These are phyloP conservation scores for Sandelia bainsii DNA, from an alignment of 2,797 vertebrate genomes.

Conservation along the genomic window DNA sequence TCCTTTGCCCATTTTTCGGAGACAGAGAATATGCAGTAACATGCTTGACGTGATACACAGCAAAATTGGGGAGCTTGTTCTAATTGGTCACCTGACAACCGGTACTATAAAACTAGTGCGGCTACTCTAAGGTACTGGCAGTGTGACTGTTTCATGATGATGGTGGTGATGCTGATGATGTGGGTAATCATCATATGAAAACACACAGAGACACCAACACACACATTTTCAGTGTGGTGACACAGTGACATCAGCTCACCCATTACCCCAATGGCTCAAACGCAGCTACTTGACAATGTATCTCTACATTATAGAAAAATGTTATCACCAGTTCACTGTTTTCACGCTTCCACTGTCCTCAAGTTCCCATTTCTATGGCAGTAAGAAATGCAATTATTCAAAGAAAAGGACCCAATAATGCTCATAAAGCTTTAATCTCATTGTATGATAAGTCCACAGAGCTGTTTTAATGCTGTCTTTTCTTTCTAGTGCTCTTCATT, in stretches of 20 bases:
- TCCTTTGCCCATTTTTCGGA: constrained; percentile 21
- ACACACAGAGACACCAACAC: constrained; percentile 11
- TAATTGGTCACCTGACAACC: constrained; percentile 45
- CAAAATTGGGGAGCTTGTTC: constrained; percentile 39
- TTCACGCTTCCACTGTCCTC: constrained; percentile 1
- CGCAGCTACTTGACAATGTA: constrained; percentile 21
- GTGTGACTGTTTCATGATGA: constrained; percentile 33
- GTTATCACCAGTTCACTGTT: constrained; percentile 13
- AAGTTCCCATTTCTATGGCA: not conserved
- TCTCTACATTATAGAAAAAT: constrained; percentile 14
- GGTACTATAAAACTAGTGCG: constrained; percentile 35
- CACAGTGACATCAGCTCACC: constrained; percentile 39
- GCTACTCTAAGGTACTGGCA: constrained; percentile 26
- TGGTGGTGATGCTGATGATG: constrained; percentile 48
- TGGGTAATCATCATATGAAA: constrained; percentile 44
- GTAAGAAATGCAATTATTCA: constrained; percentile 3
- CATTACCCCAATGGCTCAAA: constrained; percentile 20
- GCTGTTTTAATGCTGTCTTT: constrained; percentile 4
- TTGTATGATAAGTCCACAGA: constrained; percentile 7
- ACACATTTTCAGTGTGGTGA: constrained; percentile 30
- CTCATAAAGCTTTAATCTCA: constrained; percentile 7
- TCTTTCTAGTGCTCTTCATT: constrained; percentile 23
- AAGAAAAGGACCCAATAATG: not conserved
- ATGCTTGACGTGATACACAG: constrained; percentile 8
- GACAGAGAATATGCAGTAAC: constrained; percentile 34